phyloP scores from a whole-genome alignment of 2,797 vertebrate species.

The Syndactyla subalaris region DNA sequence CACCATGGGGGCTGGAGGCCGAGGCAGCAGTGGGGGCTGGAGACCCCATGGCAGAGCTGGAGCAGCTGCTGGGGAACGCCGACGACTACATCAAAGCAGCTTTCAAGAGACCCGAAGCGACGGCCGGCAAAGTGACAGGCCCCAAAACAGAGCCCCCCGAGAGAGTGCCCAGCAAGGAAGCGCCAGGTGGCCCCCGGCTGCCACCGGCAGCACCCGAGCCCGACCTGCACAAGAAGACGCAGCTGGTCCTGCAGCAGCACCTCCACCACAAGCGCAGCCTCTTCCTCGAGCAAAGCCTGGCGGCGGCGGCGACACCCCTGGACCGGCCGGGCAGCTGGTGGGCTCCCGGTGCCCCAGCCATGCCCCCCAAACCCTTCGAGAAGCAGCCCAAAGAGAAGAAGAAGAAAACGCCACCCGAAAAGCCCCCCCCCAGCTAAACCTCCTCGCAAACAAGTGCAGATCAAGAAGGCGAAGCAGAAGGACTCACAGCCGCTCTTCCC shows the following conservation, averaged over 20 bases:
- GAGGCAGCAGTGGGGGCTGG: constrained; percentile 65
- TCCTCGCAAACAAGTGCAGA: constrained; percentile 89
- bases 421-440: constrained; percentile 73
- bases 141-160: constrained; percentile 39
- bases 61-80: constrained; percentile 89
- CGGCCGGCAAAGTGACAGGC: constrained; percentile 32
- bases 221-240: constrained; percentile 86
- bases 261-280: constrained; percentile 96
- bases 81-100: constrained; percentile 84
- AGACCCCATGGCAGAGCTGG: constrained; percentile 94
- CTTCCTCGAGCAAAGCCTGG: constrained; percentile 81
- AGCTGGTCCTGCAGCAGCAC: constrained; percentile 95
- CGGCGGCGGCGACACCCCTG: constrained; percentile 53
- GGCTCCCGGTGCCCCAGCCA: constrained; percentile 12
- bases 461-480: constrained; percentile 91
- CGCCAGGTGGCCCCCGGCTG: constrained; percentile 38
- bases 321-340: constrained; percentile 87
- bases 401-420: constrained; percentile 78
- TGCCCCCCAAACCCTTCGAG: constrained; percentile 81
- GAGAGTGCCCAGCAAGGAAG: not conserved
- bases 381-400: constrained; percentile 92
- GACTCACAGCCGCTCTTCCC: constrained; percentile 89
- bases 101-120: constrained; percentile 84
- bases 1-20: not conserved
- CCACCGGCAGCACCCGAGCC: constrained; percentile 67